These are phyloP conservation scores for Meteorus sp. DNA, from an alignment of 1,140 invertebrate genomes.

Conservation along the genomic window DNA sequence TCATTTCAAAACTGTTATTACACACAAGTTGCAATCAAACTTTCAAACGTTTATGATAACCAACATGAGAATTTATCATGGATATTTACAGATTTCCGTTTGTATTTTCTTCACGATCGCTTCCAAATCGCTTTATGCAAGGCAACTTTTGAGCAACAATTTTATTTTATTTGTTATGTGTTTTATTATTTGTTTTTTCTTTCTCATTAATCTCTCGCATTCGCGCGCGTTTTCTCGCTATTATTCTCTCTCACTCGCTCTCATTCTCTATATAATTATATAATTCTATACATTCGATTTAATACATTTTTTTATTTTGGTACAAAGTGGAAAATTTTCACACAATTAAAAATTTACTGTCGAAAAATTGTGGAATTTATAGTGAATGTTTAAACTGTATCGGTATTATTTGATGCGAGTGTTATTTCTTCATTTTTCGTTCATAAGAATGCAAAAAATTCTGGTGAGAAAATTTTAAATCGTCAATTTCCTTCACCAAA, in stretches of 20 bases:
- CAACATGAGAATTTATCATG: slow-evolving; percentile 41
- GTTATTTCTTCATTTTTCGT: too few species aligned
- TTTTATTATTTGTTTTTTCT: slow-evolving; percentile 25
- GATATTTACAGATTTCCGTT: slow-evolving; percentile 50
- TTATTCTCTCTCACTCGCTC: too few species aligned
- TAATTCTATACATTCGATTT: background rate
- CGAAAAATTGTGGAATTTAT: background rate
- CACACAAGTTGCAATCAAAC: slow-evolving; percentile 32
- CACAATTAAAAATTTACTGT: background rate
- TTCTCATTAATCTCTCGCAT: slow-evolving; percentile 17
- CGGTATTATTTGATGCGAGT: too few species aligned
- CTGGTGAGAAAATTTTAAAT: background rate
- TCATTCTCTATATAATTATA: too few species aligned
- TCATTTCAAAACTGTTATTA: background rate
- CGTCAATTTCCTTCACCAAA: background rate
- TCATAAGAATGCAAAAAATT: background rate
- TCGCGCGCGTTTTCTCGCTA: background rate
- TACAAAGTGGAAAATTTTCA: background rate
- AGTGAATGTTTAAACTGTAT: too few species aligned
- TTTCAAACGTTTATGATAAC: slow-evolving; percentile 37
- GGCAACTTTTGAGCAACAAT: slow-evolving; percentile 52
- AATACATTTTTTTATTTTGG: background rate
- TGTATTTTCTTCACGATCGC: too few species aligned
- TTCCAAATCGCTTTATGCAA: slow-evolving; percentile 48
- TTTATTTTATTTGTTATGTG: slow-evolving; percentile 32